Conservation (phyloP, 2,113 vertebrate species). For the Erpornis zantholeuca region DNA sequence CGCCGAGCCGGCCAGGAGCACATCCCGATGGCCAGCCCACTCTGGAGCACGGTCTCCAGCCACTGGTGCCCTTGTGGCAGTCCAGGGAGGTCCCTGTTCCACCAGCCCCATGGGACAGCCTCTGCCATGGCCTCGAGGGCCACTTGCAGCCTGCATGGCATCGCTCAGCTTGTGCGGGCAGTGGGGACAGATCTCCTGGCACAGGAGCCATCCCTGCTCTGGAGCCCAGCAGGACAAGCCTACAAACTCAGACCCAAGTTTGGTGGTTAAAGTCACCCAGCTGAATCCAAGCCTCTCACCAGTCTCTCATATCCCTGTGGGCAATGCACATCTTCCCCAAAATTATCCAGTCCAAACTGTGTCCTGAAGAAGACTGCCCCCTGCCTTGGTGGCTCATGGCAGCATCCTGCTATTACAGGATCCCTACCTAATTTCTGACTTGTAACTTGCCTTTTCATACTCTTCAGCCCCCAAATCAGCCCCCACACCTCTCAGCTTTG, state of each 20-base stretch:
- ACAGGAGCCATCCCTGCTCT: neutral
- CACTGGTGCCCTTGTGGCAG: neutral
- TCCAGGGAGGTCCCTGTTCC: neutral
- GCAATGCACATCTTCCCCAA: neutral
- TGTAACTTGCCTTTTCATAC: neutral
- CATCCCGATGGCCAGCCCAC: neutral
- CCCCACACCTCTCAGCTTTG: fast-evolving
- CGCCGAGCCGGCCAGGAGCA: neutral
- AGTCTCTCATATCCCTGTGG: fast-evolving
- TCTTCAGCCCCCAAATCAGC: neutral
- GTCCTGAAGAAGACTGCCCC: neutral
- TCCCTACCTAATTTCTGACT: neutral
- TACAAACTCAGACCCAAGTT: neutral
- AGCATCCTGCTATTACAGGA: neutral
- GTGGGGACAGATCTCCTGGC: neutral
- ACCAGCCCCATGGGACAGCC: neutral
- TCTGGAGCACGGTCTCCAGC: neutral
- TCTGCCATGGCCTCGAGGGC: fast-evolving
- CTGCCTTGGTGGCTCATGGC: neutral
- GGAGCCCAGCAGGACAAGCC: neutral
- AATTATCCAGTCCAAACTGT: neutral
- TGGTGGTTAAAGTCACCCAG: neutral
- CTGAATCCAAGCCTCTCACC: neutral
- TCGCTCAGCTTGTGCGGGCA: fast-evolving
- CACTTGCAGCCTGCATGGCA: neutral